A percentile compares a stretch with the other conserved stretches of the same genome.
Conservation (phyloP, 2,888 invertebrate genomes). For the Antitype chi region DNA sequence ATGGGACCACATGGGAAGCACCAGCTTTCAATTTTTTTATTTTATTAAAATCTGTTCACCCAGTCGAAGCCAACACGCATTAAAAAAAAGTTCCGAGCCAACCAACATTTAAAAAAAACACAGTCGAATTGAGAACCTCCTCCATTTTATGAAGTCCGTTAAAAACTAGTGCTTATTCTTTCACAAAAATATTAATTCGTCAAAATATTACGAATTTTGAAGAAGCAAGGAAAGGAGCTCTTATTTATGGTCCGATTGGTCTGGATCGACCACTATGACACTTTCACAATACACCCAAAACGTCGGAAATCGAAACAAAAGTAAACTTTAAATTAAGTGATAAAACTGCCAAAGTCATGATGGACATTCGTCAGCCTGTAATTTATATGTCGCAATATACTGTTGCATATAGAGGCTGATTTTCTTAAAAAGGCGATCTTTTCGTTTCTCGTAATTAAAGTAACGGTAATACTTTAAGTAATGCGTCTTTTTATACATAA, state of each 20-base stretch:
- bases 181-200: too few species aligned
- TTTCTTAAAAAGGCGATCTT: slow-evolving; percentile 77
- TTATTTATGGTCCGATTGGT: background rate
- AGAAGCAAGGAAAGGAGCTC: too few species aligned
- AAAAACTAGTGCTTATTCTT: too few species aligned
- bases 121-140: too few species aligned
- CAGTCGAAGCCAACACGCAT: too few species aligned
- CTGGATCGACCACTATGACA: background rate
- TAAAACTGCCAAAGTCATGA: slow-evolving; percentile 71
- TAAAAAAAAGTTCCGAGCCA: too few species aligned
- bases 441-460: slow-evolving; percentile 76
- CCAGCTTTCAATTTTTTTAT: too few species aligned
- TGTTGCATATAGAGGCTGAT: slow-evolving; percentile 62
- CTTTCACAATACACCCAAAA: slow-evolving; percentile 21
- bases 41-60: too few species aligned
- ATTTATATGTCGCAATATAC: slow-evolving; percentile 71
- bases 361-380: slow-evolving; percentile 72
- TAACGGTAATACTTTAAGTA: slow-evolving; percentile 48
- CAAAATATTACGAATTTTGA: too few species aligned
- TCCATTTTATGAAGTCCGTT: too few species aligned
- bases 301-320: slow-evolving; percentile 24
- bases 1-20: too few species aligned
- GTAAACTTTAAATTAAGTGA: slow-evolving; percentile 69
- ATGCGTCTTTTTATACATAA: slow-evolving; percentile 38
- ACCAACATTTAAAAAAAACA: too few species aligned